Conservation (phyloP, 2,797 vertebrate species). For the Crenichthys baileyi region DNA sequence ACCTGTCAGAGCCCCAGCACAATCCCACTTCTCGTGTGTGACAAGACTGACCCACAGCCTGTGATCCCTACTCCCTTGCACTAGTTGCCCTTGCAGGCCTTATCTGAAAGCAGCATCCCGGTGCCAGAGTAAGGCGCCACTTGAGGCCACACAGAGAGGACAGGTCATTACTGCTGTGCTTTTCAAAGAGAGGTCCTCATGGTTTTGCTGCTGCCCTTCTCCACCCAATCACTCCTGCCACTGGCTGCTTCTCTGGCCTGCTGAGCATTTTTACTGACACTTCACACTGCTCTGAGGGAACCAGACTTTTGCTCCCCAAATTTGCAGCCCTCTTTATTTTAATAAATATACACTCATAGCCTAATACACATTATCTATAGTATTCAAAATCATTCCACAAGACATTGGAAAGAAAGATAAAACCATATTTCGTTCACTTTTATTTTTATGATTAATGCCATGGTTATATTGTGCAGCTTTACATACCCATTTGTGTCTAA, state of each 20-base stretch:
- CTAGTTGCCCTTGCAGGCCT: conserved; percentile 58
- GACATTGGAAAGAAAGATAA: conserved; percentile 33
- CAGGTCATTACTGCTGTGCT: conserved; percentile 77
- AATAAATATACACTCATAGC: conserved; percentile 70
- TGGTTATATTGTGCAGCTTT: conserved; percentile 46
- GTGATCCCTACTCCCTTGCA: conserved; percentile 50
- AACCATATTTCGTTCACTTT: conserved; percentile 20
- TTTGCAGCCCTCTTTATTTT: conserved; percentile 48
- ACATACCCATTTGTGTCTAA: conserved; percentile 60
- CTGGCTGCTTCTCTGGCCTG: conserved; percentile 52
- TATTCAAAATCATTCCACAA: conserved; percentile 55
- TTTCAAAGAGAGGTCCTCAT: conserved; percentile 71
- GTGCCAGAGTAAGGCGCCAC: conserved; percentile 60
- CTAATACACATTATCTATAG: conserved; percentile 66
- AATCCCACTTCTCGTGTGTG: conserved; percentile 60
- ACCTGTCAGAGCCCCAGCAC: conserved; percentile 68
- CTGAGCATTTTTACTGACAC: conserved; percentile 69
- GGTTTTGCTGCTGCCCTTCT: conserved; percentile 51
- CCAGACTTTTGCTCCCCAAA: conserved; percentile 51
- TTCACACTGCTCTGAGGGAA: conserved; percentile 40
- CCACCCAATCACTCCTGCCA: conserved; percentile 64
- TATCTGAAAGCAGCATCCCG: conserved; percentile 73
- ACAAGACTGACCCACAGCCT: conserved; percentile 73
- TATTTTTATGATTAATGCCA: conserved; percentile 23
- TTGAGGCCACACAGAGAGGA: conserved; percentile 70